Base-by-base conservation (phyloP, 2,888 invertebrate genomes). In the Sicus ferrugineus region DNA sequence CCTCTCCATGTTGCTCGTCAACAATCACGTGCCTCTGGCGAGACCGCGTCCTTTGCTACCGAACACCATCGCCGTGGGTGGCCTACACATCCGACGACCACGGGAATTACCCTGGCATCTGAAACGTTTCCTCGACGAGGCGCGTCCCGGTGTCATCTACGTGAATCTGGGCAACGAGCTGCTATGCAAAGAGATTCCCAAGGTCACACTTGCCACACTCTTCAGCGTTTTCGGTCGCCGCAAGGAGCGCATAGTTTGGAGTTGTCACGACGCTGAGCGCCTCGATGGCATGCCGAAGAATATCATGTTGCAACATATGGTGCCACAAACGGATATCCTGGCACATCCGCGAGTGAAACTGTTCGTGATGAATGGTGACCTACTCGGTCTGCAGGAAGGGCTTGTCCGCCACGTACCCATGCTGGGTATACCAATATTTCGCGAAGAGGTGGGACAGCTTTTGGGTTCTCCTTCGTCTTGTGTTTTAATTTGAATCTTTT, bases 11-110 rank as follows among this genome's bases (percentile, higher is more conserved):
- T 76, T 87, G 1, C 72, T 89, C 34, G 75, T 87, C 0, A 89
- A 89, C 75, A 86, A 86, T 34, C 87, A 89, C 79, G 83, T 85
- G 63, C 84, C 86, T 3, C 71, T 88, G n/a, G 79, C 86, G 59
- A 83, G 82, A 1, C 80, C 86, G 0, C 82, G 85, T 28, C 86
- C 88, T 0, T 74, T 81, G 1, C 78, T 86, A 7, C 84, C 85
- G 3, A 86, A 86, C 16, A 80, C 88, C 11, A 79, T 89, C 4
- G 86, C 88, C 50, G 86, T 89, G 1, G 89, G 88, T 0, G 89
- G 89, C 9, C 75, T 88, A 14, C 89, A 89, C 70, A 85, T 89
- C 31, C 82, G 84, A 7, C 81, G 79, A 11, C 79, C 84, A 0
- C 84, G 85, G 62, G 78, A 79, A 16, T 73, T 85, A 56, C 80